Percentiles rank a stretch among this genome's conserved stretches.
phyloP scores from a whole-genome alignment of 2,113 vertebrate genomes.

The Vanacampus margaritifer region DNA sequence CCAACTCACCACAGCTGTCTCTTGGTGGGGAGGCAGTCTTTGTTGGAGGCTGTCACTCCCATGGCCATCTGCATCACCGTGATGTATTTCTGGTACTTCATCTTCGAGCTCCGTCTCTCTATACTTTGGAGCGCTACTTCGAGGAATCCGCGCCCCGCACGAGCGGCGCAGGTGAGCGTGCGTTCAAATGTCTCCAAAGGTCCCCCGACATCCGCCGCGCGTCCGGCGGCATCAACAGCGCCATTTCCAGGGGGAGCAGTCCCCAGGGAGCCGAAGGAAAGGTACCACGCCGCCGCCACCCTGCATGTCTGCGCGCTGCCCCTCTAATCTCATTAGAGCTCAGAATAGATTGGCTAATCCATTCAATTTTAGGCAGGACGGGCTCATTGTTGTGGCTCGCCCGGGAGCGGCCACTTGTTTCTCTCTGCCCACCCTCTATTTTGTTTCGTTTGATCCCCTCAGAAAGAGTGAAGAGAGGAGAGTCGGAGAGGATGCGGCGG shows the following conservation, averaged over 20 bases:
- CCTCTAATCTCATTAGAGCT: constrained; percentile 81
- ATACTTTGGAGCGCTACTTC: constrained; percentile 57
- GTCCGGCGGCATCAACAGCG: constrained; percentile 61
- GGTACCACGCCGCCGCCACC: constrained; percentile 59
- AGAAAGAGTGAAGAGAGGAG: constrained; percentile 23
- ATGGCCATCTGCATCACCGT: constrained; percentile 99
- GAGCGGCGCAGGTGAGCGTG: constrained; percentile 84
- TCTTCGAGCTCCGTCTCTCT: constrained; percentile 57
- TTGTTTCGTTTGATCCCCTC: neutral
- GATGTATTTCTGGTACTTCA: constrained; percentile 99
- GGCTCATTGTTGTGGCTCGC: constrained; percentile 61
- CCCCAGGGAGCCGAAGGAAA: constrained; percentile 61
- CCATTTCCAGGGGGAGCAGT: constrained; percentile 66
- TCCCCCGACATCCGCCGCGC: constrained; percentile 73
- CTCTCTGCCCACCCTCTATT: neutral
- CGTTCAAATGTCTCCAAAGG: constrained; percentile 69
- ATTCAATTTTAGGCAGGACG: constrained; percentile 68
- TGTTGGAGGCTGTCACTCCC: constrained; percentile 97
- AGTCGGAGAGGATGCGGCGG: constrained; percentile 37
- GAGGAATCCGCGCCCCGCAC: constrained; percentile 69
- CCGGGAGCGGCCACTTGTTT: constrained; percentile 46
- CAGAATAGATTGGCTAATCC: constrained; percentile 77
- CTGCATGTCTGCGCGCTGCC: constrained; percentile 63
- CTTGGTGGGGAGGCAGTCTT: constrained; percentile 90
- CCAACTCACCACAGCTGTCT: constrained; percentile 91